These are phyloP conservation scores for Corella eumyota DNA, from an alignment of 23 tunicate genomes.

Conservation along the genomic window DNA sequence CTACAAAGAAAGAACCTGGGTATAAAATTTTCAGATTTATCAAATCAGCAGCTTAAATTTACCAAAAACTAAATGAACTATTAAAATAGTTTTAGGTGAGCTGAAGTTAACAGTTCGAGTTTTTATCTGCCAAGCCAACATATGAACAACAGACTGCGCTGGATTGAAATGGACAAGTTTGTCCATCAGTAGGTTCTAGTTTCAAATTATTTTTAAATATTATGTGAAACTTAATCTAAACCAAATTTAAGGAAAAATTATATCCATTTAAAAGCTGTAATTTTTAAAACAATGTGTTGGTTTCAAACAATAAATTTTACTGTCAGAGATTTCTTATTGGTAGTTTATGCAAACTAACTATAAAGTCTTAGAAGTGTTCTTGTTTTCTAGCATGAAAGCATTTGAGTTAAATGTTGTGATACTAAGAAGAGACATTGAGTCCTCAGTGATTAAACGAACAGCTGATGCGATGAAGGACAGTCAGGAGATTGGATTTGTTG, in stretches of 20 bases:
- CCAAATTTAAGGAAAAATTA: no score
- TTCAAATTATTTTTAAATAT: no score
- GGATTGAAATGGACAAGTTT: constrained; percentile 96
- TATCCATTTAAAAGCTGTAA: no score
- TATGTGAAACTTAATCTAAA: no score
- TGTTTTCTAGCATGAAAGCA: constrained; percentile 18
- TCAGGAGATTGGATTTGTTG: constrained; percentile 14
- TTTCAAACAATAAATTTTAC: no score
- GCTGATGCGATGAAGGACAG: constrained; percentile 27
- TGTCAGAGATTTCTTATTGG: no score
- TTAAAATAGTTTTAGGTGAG: constrained; percentile 23
- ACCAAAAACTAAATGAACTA: no score
- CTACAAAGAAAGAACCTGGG: constrained; percentile 35
- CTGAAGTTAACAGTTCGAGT: constrained; percentile 63
- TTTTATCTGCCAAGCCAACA: constrained; percentile 53
- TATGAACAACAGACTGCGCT: constrained; percentile 20
- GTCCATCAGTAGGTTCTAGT: constrained; percentile 42
- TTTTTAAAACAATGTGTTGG: no score
- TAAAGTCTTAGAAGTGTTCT: no score
- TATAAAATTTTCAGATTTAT: no score
- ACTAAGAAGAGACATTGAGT: constrained; percentile 56
- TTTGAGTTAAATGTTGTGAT: constrained; percentile 32
- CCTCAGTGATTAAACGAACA: constrained; percentile 64
- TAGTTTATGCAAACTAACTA: no score
- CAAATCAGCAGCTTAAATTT: no score